Evolutionary conservation across 2,797 vertebrate genomes (phyloP), one percentile per base, ranked within the genome.

Genomic region (Pogonophryne albipinna): DNA sequence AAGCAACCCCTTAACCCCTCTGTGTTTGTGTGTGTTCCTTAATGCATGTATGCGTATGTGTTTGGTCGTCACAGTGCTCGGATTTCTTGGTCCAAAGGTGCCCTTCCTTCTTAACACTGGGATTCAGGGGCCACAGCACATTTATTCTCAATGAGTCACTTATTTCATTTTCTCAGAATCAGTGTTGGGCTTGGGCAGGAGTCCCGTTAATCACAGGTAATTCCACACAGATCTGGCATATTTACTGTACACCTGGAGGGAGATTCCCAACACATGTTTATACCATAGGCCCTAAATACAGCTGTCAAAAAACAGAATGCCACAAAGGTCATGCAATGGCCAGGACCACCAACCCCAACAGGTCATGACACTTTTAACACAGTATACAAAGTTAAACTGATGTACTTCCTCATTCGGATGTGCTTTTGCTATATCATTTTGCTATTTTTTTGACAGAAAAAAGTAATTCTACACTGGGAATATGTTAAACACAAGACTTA

Each of bases 1-100:
- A 93, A 93, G 93, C 85, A 91, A 87, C 89, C 84, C 86, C 91
- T 92, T 88, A 87, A 89, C 78, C 90, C 83, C 80, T 80, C 64
- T 38, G 68, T 83, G 78, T 87, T 87, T 87, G 83, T 91, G 82
- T 84, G 83, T 71, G 82, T 87, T 83, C 85, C 80, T 82, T 81
- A 82, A 90, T 89, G 83, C 70, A 85, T 87, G 78, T 82, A 58
- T 84, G 69, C 38, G 10, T 80, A 12, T 38, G 66, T 66, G 51
- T 68, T 55, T 67, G 3, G 10, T 49, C 4, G 44, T 15, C 31
- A 51, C 70, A 44, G 75, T 38, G 57, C 64, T 85, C 38, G 2
- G 62, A 72, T 73, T 70, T 68, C 61, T 66, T 51, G 52, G 66
- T 63, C 42, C 27, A 78, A 76, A 67, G 50, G 52, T 71, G 58